These are phyloP conservation scores for Gulo gulo DNA, from an alignment of 2,113 vertebrate species.

Conservation along the genomic window DNA sequence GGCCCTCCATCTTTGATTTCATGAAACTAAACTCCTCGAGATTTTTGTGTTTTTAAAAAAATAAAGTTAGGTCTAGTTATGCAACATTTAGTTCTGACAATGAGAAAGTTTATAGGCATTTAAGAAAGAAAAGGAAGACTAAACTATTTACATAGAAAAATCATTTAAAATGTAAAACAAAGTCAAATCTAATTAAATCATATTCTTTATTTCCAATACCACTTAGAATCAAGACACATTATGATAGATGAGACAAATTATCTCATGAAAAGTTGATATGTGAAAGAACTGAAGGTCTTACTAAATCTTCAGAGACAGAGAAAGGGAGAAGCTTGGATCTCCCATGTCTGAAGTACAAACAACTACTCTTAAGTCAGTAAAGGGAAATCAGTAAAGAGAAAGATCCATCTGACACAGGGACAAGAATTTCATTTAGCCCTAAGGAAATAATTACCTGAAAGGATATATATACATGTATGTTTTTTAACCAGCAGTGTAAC, in stretches of 20 bases:
- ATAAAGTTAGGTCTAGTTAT: background rate
- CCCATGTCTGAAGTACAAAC: background rate
- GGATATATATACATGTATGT: background rate
- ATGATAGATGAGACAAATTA: background rate
- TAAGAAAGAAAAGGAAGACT: background rate
- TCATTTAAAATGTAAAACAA: background rate
- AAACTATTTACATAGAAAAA: background rate
- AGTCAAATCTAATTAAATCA: background rate
- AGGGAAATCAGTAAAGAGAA: background rate
- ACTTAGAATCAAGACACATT: background rate
- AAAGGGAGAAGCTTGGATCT: background rate
- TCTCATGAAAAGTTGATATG: background rate
- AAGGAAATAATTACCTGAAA: background rate
- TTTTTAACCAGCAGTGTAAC: background rate
- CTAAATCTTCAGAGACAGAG: background rate
- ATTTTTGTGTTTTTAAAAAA: background rate
- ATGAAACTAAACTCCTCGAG: background rate
- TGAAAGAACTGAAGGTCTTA: background rate
- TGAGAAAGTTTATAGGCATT: background rate
- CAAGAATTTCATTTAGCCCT: background rate
- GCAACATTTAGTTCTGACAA: background rate
- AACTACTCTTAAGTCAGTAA: background rate
- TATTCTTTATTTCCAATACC: background rate
- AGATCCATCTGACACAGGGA: background rate
- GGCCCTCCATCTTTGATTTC: background rate